phyloP scores from a whole-genome alignment of 2,888 invertebrate species.

The Cephus nigrinus region DNA sequence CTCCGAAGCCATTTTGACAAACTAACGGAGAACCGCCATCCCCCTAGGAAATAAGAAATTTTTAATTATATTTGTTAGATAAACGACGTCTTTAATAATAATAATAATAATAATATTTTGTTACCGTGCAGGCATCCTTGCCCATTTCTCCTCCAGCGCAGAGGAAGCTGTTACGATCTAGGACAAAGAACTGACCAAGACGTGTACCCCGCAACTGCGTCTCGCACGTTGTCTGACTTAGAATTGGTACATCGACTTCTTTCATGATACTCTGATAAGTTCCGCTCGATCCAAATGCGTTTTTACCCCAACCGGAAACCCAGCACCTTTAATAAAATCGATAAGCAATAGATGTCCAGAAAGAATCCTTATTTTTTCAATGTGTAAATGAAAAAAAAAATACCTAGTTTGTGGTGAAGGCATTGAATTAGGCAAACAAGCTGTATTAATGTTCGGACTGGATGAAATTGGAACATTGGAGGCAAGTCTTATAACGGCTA shows the following conservation, averaged over 20 bases:
- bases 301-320: constrained; percentile 91
- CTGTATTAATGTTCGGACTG: constrained; percentile 67
- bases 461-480: constrained; percentile 54
- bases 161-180: constrained; percentile 77
- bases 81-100: background rate
- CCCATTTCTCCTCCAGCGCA: constrained; percentile 84
- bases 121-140: constrained; percentile 83
- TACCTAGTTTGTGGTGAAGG: constrained; percentile 58
- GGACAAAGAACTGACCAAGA: constrained; percentile 72
- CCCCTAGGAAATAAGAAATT: constrained; percentile 69
- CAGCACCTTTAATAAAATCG: constrained; percentile 66
- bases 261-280: constrained; percentile 77
- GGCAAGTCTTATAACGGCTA: constrained; percentile 81
- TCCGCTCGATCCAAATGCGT: constrained; percentile 73
- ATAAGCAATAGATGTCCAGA: background rate
- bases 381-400: background rate
- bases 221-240: constrained; percentile 76
- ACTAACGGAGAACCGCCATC: constrained; percentile 81
- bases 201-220: constrained; percentile 73
- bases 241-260: constrained; percentile 80
- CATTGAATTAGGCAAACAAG: constrained; percentile 65
- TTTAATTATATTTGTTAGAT: background rate
- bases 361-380: background rate
- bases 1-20: constrained; percentile 69
- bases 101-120: constrained; percentile 28